Base-by-base conservation (phyloP, 1,140 invertebrate genomes). In the Aphelenchoides besseyi region DNA sequence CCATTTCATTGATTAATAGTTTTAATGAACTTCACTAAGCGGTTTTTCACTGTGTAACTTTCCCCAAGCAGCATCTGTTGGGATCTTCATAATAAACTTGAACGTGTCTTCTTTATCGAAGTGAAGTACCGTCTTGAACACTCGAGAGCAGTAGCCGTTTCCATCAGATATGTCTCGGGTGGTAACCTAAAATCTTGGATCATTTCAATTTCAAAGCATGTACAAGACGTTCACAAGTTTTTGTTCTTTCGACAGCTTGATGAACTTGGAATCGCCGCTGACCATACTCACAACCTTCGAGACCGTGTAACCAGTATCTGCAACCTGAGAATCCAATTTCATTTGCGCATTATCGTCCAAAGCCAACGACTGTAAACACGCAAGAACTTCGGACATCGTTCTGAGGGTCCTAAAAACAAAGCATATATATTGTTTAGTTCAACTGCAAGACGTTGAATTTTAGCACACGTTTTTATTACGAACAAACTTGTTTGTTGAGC, bases 21-120 rank as follows among this genome's bases (percentile, higher is more conserved):
- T n/a, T n/a, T 12, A 23, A 23, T 16, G 41, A 23, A 48, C 41
- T 23, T 48, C 41, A 33, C 55, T 59, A 23, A 59, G 23, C 41
- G 12, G 12, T 23, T 48, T 48, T 33, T 59, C 55, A 28, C 5
- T 18, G 55, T 18, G 5, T 33, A 36, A 33, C 32, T 66, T 33
- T 16, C 36, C 32, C 41, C 30, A 37, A 30, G 36, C 36, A 12
- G 16, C 63, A 37, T 16, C n/a, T n/a, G 63, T 66, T 1, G 63
- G 63, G 36, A 66, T 53, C 48, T 66, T 66, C 63, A 66, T 66
- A 28, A 37, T 37, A 16, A 66, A 66, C 63, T 16, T 41, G 63
- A n/a, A 66, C 0, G 63, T 16, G 29, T 37, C 26, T 18, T n/a
- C 36, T 16, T 53, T 33, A 12, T 35, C 63, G 63, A 66, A 32